A percentile compares a stretch with the other conserved stretches of the same genome.
Conservation (phyloP, 2,888 invertebrate genomes). For the Andrena camellia region DNA sequence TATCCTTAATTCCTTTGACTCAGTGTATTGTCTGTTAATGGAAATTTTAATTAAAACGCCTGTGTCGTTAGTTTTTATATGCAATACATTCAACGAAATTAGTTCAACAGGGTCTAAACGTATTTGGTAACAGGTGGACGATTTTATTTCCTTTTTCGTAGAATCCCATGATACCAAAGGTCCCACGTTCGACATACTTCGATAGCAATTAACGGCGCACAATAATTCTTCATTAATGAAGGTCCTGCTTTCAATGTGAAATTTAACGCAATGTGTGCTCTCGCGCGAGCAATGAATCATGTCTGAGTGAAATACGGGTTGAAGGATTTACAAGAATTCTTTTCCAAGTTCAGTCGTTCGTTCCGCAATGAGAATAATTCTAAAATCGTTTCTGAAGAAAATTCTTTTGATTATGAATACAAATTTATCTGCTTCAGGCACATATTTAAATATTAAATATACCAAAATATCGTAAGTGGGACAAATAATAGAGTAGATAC, state of each 20-base stretch:
- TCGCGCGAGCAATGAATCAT: background rate
- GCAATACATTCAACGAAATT: background rate
- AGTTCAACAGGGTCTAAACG: background rate
- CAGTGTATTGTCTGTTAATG: background rate
- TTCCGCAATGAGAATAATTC: background rate
- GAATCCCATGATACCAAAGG: background rate
- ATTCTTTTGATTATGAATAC: background rate
- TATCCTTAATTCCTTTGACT: too few relatives aligned
- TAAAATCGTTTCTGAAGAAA: background rate
- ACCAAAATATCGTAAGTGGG: too few relatives aligned
- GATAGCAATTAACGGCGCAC: constrained; percentile 1
- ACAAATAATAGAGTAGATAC: too few relatives aligned
- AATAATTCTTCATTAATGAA: constrained; percentile 42
- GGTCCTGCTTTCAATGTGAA: constrained; percentile 21
- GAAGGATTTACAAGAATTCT: background rate
- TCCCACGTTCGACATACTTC: background rate
- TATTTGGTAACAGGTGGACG: background rate
- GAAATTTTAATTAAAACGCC: constrained; percentile 14
- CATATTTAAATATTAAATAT: background rate
- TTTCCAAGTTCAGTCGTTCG: background rate
- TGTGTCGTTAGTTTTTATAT: background rate
- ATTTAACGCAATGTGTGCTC: background rate
- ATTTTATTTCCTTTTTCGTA: background rate
- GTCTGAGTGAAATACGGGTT: background rate
- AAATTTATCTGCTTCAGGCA: background rate